A percentile compares a stretch with the other conserved stretches of the same genome.
These are phyloP conservation scores for Sebastes itinus DNA, from an alignment of 2,797 vertebrate species.

Conservation along the genomic window DNA sequence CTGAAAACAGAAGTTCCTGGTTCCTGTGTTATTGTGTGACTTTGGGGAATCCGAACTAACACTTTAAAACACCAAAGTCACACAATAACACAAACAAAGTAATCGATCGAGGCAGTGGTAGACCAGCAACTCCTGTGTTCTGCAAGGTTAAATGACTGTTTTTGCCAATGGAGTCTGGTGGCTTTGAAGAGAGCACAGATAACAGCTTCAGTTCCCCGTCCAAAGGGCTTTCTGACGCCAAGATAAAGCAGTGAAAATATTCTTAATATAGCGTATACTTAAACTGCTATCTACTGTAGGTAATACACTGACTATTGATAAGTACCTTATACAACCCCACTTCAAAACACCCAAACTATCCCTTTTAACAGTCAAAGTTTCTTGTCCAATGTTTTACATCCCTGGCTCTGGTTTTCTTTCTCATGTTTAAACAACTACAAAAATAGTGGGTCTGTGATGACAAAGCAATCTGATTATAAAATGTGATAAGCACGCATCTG, in stretches of 20 bases:
- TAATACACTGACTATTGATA: neutral
- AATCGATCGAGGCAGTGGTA: too few species aligned
- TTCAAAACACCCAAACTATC: neutral
- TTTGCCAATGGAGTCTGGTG: too few species aligned
- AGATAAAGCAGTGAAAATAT: neutral
- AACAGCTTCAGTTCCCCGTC: neutral
- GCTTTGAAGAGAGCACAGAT: neutral
- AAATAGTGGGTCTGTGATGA: conserved; percentile 11
- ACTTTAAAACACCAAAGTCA: too few species aligned
- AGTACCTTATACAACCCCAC: neutral
- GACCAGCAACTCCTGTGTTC: too few species aligned
- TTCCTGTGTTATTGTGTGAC: too few species aligned
- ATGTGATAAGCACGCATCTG: neutral
- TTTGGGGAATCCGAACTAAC: too few species aligned
- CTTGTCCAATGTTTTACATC: conserved; percentile 29
- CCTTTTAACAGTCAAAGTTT: neutral
- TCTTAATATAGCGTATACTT: neutral
- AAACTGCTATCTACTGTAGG: neutral
- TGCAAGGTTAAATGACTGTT: too few species aligned
- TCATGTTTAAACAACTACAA: neutral
- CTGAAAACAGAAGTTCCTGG: too few species aligned
- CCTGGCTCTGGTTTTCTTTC: conserved; percentile 49
- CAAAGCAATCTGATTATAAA: neutral
- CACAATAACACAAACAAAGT: too few species aligned
- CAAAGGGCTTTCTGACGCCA: neutral